Conservation (phyloP, 2,888 invertebrate species). For the Ornithoptera priamus region DNA sequence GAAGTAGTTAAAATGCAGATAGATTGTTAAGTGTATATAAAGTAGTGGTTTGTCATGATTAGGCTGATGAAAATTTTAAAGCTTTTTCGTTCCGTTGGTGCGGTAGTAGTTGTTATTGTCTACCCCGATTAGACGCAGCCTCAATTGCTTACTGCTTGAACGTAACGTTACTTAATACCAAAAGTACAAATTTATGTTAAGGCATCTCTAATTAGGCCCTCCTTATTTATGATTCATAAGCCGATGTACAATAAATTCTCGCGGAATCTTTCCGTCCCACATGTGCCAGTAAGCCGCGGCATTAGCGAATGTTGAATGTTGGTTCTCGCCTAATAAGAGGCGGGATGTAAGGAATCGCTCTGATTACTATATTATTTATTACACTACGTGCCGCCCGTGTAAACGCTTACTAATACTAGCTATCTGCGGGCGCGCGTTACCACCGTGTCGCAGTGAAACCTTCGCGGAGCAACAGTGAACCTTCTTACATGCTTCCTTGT, state of each 20-base stretch:
- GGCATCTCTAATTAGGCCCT: constrained; percentile 74
- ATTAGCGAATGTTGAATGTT: constrained; percentile 78
- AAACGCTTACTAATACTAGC: constrained; percentile 77
- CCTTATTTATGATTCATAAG: constrained; percentile 80
- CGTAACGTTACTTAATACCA: constrained; percentile 20
- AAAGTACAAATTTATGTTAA: constrained; percentile 35
- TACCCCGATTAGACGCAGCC: background rate
- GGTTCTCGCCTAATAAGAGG: constrained; percentile 77
- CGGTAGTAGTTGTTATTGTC: background rate
- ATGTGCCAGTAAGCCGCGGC: constrained; percentile 75
- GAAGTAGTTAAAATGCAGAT: too few relatives aligned
- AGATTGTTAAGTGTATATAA: too few relatives aligned
- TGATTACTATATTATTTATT: constrained; percentile 81
- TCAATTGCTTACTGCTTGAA: constrained; percentile 11
- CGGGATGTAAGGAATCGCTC: constrained; percentile 79
- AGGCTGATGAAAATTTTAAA: background rate
- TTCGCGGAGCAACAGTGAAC: constrained; percentile 6
- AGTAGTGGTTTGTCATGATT: too few relatives aligned
- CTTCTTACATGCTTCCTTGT: constrained; percentile 8
- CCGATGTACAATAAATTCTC: constrained; percentile 77
- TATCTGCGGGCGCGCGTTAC: constrained; percentile 59
- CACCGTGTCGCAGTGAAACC: constrained; percentile 53
- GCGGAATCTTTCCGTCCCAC: constrained; percentile 76
- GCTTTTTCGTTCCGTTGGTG: background rate
- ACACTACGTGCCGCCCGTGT: constrained; percentile 77